Evolutionary conservation across 2,113 vertebrate species (phyloP).

Genomic region (Epinephelus cyanopodus): DNA sequence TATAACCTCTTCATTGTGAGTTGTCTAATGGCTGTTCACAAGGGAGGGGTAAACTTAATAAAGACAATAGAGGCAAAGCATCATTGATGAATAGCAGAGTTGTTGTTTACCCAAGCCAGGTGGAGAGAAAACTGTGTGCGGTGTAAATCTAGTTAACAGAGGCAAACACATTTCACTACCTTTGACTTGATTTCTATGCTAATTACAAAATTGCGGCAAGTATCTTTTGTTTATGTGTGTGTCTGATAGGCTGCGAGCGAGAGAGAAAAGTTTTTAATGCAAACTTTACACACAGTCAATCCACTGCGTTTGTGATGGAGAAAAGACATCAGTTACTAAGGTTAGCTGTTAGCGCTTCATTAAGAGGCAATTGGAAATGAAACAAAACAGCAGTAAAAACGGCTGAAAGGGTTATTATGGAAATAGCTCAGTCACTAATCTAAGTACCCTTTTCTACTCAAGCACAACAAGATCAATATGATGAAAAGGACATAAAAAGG

Average conservation of each 20-base stretch:
- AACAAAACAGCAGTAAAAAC: constrained; percentile 41
- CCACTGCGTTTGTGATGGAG: not conserved
- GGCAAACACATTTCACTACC: constrained; percentile 67
- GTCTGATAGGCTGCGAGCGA: constrained; percentile 33
- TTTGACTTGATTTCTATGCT: constrained; percentile 79
- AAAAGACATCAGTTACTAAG: constrained; percentile 26
- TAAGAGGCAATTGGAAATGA: constrained; percentile 48
- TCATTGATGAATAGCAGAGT: constrained; percentile 71
- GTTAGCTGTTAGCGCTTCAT: constrained; percentile 47
- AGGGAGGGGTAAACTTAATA: constrained; percentile 79
- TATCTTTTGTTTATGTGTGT: constrained; percentile 44
- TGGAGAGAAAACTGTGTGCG: constrained; percentile 49
- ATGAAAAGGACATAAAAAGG: not conserved
- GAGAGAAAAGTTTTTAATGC: constrained; percentile 29
- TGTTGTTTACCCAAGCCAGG: constrained; percentile 71
- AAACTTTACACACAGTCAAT: constrained; percentile 21
- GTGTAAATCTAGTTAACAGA: constrained; percentile 75
- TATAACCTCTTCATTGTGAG: constrained; percentile 70
- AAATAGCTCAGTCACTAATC: constrained; percentile 38
- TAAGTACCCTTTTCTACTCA: constrained; percentile 10
- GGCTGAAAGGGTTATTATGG: constrained; percentile 39
- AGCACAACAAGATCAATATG: constrained; percentile 28
- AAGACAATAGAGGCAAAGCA: constrained; percentile 69
- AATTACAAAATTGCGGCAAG: constrained; percentile 63
- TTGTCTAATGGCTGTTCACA: constrained; percentile 61